Conservation (phyloP, 2,113 vertebrate genomes). For the Smithornis capensis region DNA sequence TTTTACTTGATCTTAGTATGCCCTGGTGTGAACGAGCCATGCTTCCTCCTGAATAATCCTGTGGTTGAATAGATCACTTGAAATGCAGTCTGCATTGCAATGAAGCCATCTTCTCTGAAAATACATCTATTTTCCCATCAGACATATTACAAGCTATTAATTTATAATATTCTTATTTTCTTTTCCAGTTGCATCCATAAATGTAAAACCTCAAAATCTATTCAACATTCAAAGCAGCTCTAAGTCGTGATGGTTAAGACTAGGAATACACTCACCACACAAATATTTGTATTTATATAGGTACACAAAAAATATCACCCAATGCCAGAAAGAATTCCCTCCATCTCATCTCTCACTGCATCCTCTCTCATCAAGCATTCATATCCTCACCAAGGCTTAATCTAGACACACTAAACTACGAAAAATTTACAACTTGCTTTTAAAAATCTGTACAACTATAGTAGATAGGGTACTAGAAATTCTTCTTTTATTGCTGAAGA, state of each 20-base stretch:
- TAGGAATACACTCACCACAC: neutral
- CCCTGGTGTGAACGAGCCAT: neutral
- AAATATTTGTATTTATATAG: neutral
- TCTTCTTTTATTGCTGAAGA: neutral
- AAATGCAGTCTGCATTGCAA: neutral
- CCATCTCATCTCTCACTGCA: neutral
- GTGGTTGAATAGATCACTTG: neutral
- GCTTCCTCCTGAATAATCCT: neutral
- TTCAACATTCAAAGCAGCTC: neutral
- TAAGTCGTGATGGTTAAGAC: neutral
- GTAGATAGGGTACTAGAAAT: neutral
- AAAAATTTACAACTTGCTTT: neutral
- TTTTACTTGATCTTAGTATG: neutral
- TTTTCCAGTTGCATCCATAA: neutral
- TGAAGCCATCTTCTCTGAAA: neutral
- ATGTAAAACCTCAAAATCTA: neutral
- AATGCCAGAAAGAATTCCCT: neutral
- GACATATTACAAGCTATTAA: neutral
- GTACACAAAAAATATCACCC: neutral
- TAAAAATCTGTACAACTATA: neutral
- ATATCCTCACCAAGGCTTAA: neutral
- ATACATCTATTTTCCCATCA: neutral
- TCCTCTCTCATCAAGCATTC: neutral
- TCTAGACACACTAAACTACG: neutral
- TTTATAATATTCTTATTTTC: neutral